Percentiles rank a stretch among this genome's conserved stretches.
These are phyloP conservation scores for Plectropomus leopardus DNA, from an alignment of 2,113 vertebrate species.

Conservation along the genomic window DNA sequence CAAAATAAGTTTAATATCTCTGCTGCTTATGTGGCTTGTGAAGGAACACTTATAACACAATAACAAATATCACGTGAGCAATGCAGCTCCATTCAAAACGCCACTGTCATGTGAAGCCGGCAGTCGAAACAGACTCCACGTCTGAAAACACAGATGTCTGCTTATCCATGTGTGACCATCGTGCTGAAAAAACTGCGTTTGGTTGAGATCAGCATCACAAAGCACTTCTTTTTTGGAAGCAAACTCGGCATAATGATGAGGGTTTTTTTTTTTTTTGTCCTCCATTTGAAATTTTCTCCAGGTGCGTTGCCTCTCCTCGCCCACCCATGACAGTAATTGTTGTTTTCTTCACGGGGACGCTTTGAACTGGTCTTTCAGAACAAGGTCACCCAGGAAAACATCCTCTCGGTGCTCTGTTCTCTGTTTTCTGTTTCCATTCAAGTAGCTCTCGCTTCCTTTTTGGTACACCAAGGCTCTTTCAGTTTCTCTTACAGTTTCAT, in stretches of 20 bases:
- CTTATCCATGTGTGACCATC: neutral
- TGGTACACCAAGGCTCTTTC: slow-evolving; percentile 7
- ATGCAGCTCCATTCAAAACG: neutral
- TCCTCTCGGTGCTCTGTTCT: neutral
- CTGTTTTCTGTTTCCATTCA: slow-evolving; percentile 12
- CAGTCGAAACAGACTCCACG: neutral
- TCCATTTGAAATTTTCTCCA: slow-evolving; percentile 16
- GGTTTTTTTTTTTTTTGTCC: neutral
- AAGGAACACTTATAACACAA: neutral
- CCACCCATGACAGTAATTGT: slow-evolving; percentile 41
- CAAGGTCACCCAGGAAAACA: slow-evolving; percentile 30
- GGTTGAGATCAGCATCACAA: slow-evolving; percentile 5
- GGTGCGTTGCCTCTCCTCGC: slow-evolving; percentile 23
- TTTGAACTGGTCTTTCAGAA: slow-evolving; percentile 31
- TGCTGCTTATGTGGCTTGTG: neutral
- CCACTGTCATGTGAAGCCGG: neutral
- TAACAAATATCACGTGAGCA: no score
- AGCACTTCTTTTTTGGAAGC: neutral
- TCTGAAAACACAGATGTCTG: slow-evolving; percentile 1
- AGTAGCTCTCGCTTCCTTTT: neutral
- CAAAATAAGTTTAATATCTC: neutral
- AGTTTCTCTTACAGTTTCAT: neutral
- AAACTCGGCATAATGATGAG: slow-evolving; percentile 14
- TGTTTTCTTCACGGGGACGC: slow-evolving; percentile 20
- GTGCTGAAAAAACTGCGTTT: neutral